Conservation (phyloP, 2,797 vertebrate genomes). For the Myotis daubentonii region DNA sequence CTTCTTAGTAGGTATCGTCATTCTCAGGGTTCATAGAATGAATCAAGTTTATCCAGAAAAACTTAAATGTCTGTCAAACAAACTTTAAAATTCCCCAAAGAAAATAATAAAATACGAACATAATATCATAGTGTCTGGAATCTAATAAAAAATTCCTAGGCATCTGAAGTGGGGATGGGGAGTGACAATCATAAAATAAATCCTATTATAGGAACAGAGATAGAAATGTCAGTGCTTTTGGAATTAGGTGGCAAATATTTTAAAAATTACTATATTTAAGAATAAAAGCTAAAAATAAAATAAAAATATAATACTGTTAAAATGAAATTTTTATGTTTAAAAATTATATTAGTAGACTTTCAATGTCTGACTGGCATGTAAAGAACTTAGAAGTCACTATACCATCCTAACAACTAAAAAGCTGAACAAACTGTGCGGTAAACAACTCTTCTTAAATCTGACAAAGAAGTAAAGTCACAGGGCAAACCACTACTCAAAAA, state of each 20-base stretch:
- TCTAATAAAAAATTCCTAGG: too few species aligned
- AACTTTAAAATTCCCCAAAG: not conserved
- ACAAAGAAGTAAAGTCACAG: too few species aligned
- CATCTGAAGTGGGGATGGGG: not conserved
- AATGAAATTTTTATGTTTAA: too few species aligned
- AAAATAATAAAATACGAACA: not conserved
- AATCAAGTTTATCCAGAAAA: not conserved
- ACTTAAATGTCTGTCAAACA: not conserved
- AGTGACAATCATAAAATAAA: not conserved
- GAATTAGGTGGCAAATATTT: not conserved
- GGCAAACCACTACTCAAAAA: too few species aligned
- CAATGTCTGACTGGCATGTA: too few species aligned
- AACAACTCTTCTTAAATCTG: too few species aligned
- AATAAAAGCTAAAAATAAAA: too few species aligned
- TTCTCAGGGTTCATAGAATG: not conserved
- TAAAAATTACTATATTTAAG: not conserved
- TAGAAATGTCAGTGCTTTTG: not conserved
- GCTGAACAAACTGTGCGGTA: too few species aligned
- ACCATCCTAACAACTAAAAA: too few species aligned
- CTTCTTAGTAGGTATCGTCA: not conserved
- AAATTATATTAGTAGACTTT: too few species aligned
- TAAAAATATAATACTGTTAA: too few species aligned
- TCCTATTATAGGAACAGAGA: not conserved
- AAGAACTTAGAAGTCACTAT: too few species aligned
- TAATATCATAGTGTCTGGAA: not conserved